A percentile compares a stretch with the other conserved stretches of the same genome.
Evolutionary conservation across 2,888 invertebrate genomes (phyloP).

Genomic region (Drosophila paramelanica): DNA sequence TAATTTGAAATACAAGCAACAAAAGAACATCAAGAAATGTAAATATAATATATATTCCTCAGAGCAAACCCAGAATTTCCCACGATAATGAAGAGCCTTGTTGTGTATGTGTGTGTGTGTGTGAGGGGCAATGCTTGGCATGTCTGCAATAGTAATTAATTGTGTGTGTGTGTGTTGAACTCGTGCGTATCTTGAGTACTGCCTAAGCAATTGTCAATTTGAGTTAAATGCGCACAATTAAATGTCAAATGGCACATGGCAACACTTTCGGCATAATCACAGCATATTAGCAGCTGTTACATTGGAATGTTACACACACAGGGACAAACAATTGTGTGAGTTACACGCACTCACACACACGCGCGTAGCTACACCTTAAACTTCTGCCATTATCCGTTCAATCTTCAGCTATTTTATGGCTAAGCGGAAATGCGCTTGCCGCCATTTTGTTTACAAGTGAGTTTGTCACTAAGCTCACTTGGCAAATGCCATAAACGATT

Average conservation of each 20-base stretch:
- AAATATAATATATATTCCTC: constrained; percentile 14
- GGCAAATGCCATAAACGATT: constrained; percentile 55
- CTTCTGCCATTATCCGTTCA: constrained; percentile 15
- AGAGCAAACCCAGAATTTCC: constrained; percentile 41
- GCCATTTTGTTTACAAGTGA: constrained; percentile 53
- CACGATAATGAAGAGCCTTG: constrained; percentile 53
- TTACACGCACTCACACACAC: constrained; percentile 9
- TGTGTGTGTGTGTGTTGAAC: constrained; percentile 31
- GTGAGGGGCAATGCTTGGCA: constrained; percentile 32
- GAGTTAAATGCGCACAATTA: constrained; percentile 76
- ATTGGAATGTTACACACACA: constrained; percentile 1
- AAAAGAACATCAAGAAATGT: not conserved
- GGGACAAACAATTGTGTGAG: constrained; percentile 26
- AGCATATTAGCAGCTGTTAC: constrained; percentile 66
- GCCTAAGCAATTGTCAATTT: constrained; percentile 75
- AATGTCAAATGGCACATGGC: constrained; percentile 60
- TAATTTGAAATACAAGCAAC: constrained; percentile 1
- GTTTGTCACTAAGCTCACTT: constrained; percentile 49
- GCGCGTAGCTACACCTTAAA: constrained; percentile 4
- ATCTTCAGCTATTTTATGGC: constrained; percentile 46
- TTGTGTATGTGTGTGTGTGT: constrained; percentile 1
- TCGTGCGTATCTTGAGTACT: constrained; percentile 34
- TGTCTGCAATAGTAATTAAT: constrained; percentile 63
- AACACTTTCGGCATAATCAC: constrained; percentile 55
- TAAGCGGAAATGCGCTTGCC: constrained; percentile 43